Evolutionary conservation across 2,113 vertebrate genomes (phyloP).

Genomic region (Amphiprion percula): DNA sequence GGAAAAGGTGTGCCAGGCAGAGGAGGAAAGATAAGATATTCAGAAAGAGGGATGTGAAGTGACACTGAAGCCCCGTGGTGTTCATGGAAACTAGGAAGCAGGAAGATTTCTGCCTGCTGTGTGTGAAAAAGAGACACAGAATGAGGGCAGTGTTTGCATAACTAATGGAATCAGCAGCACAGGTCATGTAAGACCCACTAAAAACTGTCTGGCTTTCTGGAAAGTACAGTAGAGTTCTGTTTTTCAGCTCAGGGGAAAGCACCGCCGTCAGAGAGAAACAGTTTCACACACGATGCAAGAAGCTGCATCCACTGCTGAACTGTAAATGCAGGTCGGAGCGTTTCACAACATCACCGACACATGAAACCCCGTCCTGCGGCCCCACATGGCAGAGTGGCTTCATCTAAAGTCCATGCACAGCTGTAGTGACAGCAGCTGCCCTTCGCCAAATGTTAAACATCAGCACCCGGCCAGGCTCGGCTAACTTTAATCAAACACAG

Average conservation of each 20-base stretch:
- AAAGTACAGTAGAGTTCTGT: conserved; percentile 1
- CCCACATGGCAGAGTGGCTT: conserved; percentile 52
- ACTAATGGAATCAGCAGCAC: conserved; percentile 52
- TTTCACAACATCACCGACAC: conserved; percentile 23
- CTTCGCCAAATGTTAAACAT: conserved; percentile 71
- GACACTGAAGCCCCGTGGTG: conserved; percentile 2
- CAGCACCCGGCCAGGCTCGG: conserved; percentile 63
- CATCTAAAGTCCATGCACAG: conserved; percentile 66
- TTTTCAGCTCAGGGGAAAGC: conserved; percentile 11
- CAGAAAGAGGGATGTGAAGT: neutral
- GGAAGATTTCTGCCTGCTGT: conserved; percentile 22
- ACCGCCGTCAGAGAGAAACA: neutral
- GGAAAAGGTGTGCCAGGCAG: conserved; percentile 35
- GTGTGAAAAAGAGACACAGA: conserved; percentile 24
- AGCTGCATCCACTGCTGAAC: neutral
- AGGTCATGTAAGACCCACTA: conserved; percentile 31
- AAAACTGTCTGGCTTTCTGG: conserved; percentile 2
- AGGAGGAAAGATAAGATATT: neutral
- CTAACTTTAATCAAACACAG: conserved; percentile 72
- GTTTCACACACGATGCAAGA: neutral
- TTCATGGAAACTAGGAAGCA: conserved; percentile 45
- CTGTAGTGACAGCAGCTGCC: conserved; percentile 77
- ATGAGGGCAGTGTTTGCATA: conserved; percentile 23
- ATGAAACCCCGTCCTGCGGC: conserved; percentile 23
- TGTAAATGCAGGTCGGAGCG: conserved; percentile 6